phyloP scores from a whole-genome alignment of 2,888 invertebrate genomes.

The Apamea monoglypha region DNA sequence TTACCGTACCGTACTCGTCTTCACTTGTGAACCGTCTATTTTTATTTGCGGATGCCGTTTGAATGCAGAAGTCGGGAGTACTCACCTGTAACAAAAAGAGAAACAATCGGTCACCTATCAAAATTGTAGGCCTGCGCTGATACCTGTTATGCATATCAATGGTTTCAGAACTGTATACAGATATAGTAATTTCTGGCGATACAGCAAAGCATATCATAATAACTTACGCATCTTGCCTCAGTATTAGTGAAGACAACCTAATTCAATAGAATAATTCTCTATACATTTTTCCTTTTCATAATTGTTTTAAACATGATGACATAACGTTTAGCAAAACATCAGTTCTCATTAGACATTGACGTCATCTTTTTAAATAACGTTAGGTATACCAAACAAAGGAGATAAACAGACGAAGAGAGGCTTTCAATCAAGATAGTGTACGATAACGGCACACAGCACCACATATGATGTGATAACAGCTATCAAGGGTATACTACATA shows the following conservation, averaged over 20 bases:
- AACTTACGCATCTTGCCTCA: neutral
- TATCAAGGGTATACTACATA: constrained; percentile 65
- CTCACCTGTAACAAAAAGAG: constrained; percentile 79
- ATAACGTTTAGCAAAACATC: constrained; percentile 34
- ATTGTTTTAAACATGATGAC: constrained; percentile 22
- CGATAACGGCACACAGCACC: constrained; percentile 71
- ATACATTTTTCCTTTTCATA: constrained; percentile 3
- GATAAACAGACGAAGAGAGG: constrained; percentile 67
- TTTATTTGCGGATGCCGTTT: constrained; percentile 77
- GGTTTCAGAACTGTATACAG: neutral
- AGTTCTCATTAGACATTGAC: constrained; percentile 23
- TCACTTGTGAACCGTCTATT: constrained; percentile 72
- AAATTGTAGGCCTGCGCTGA: constrained; percentile 57
- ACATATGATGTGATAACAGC: constrained; percentile 62
- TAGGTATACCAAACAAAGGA: constrained; percentile 56
- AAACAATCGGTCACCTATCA: constrained; percentile 75
- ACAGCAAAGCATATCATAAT: neutral
- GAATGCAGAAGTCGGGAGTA: constrained; percentile 75
- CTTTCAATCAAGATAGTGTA: constrained; percentile 80
- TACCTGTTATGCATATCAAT: constrained; percentile 37
- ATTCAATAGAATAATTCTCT: constrained; percentile 25
- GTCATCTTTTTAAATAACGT: constrained; percentile 51
- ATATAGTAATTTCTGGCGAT: constrained; percentile 7
- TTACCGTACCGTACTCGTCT: constrained; percentile 77
- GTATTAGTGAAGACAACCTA: neutral